These are phyloP conservation scores for Plagodis pulveraria DNA, from an alignment of 2,888 invertebrate genomes.

Conservation along the genomic window DNA sequence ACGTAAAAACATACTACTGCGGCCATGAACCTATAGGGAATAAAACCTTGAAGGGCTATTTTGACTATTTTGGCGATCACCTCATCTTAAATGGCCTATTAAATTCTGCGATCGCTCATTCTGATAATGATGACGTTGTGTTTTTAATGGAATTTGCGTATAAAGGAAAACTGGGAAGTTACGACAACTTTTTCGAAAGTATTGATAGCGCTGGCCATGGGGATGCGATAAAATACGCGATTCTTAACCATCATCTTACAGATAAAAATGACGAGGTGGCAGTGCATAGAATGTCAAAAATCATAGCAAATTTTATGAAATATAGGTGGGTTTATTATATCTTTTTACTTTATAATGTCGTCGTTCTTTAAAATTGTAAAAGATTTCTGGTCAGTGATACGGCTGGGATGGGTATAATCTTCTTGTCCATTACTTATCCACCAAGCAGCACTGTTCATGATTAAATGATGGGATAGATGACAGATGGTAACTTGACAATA, in stretches of 20 bases:
- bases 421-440: too few relatives aligned
- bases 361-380: too few relatives aligned
- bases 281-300: slow-evolving; percentile 40
- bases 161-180: slow-evolving; percentile 43
- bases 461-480: too few relatives aligned
- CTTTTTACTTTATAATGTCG: too few relatives aligned
- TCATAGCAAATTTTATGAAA: slow-evolving; percentile 47
- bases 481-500: too few relatives aligned
- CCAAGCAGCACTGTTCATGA: too few relatives aligned
- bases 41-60: slow-evolving; percentile 37
- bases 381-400: too few relatives aligned
- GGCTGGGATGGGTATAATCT: too few relatives aligned
- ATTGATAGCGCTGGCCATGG: slow-evolving; percentile 47
- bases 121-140: slow-evolving; percentile 36
- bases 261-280: slow-evolving; percentile 34
- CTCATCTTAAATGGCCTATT: slow-evolving; percentile 41
- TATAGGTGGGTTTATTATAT: slow-evolving; percentile 45
- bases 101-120: slow-evolving; percentile 41
- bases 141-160: slow-evolving; percentile 53
- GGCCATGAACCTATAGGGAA: slow-evolving; percentile 40
- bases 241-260: slow-evolving; percentile 34
- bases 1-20: slow-evolving; percentile 47
- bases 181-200: slow-evolving; percentile 38
- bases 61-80: slow-evolving; percentile 49
- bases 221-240: slow-evolving; percentile 43